Evolutionary conservation across 2,113 vertebrate genomes (phyloP).

Genomic region (Ginglymostoma cirratum): DNA sequence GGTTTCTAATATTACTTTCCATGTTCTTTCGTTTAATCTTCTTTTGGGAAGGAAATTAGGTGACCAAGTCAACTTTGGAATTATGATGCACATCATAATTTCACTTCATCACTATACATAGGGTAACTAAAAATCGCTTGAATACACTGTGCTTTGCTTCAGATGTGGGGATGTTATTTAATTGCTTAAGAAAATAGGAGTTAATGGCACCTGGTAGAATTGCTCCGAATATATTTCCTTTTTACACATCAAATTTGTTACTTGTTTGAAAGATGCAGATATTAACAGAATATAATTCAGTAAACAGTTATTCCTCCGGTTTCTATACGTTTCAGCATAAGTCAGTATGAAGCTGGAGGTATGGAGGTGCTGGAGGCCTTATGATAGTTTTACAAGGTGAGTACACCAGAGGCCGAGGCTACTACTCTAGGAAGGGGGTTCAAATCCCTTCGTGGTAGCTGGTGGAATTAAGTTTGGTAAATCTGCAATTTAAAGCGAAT

Average conservation of each 20-base stretch:
- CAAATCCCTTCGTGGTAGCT: background rate
- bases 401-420: background rate
- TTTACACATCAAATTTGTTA: too few relatives aligned
- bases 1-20: constrained; percentile 47
- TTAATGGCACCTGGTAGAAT: background rate
- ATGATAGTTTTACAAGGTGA: background rate
- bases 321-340: background rate
- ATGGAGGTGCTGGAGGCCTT: background rate
- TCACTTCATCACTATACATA: background rate
- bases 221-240: background rate
- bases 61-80: constrained; percentile 28
- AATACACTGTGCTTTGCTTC: background rate
- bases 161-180: background rate
- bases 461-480: background rate
- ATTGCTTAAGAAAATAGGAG: background rate
- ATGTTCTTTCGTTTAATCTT: constrained; percentile 52
- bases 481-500: background rate
- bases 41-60: constrained; percentile 42
- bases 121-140: background rate
- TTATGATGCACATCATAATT: background rate
- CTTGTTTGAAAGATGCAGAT: background rate
- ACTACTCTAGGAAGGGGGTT: background rate
- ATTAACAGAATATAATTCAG: background rate
- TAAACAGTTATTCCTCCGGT: background rate
- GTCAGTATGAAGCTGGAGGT: background rate